These are phyloP conservation scores for Podotricha telesiphe DNA, from an alignment of 2,888 invertebrate genomes.

Conservation along the genomic window DNA sequence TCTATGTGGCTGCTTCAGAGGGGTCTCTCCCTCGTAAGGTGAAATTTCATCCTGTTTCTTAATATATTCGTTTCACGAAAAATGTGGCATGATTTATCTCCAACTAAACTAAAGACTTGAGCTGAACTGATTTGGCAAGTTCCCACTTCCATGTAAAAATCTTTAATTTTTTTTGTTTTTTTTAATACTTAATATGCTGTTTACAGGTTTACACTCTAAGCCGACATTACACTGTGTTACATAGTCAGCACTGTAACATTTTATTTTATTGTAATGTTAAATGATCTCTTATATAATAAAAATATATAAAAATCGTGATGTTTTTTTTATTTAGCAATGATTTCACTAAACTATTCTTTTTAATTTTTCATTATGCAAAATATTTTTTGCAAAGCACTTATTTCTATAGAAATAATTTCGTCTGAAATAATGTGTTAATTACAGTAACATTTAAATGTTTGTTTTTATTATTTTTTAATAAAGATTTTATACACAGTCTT, in stretches of 20 bases:
- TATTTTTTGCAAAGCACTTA: not conserved
- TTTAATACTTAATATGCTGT: not conserved
- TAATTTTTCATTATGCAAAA: too few relatives aligned
- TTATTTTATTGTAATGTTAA: constrained; percentile 26
- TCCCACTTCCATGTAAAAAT: too few relatives aligned
- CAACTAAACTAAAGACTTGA: too few relatives aligned
- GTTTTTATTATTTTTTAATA: too few relatives aligned
- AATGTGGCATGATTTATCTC: too few relatives aligned
- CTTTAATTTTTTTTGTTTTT: not conserved
- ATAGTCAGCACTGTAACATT: constrained; percentile 18
- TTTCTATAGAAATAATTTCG: not conserved
- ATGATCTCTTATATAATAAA: constrained; percentile 36
- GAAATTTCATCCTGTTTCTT: too few relatives aligned
- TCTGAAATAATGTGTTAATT: not conserved
- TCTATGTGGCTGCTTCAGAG: too few relatives aligned
- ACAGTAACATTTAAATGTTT: too few relatives aligned
- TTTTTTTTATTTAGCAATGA: not conserved
- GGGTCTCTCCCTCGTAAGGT: too few relatives aligned
- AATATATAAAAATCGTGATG: constrained; percentile 5
- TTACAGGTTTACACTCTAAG: not conserved
- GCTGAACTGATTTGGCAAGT: too few relatives aligned
- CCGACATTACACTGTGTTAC: not conserved
- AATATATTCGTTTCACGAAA: too few relatives aligned
- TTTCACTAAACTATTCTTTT: not conserved
- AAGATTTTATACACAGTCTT: too few relatives aligned